Base-by-base conservation (phyloP, 2,888 invertebrate species). In the Carpatolechia fugitivella region DNA sequence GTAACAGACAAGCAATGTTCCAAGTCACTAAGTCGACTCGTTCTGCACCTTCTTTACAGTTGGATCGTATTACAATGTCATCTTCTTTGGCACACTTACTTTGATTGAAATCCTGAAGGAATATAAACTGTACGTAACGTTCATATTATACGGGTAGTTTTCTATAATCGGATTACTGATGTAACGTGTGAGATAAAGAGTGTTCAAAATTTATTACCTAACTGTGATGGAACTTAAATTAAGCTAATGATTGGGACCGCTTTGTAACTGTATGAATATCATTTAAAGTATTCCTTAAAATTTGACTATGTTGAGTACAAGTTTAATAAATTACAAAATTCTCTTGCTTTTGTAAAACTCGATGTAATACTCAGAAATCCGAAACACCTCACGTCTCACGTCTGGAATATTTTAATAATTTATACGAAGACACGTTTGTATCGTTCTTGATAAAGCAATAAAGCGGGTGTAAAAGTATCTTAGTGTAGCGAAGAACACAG, bases 391-490 rank as follows among this genome's bases (percentile, higher is more conserved):
- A 7, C 11, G 8, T 16, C 16, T 41, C 3, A 41, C 40, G 20
- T 44, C 18, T 24, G 24, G 6, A 29, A 29, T 44, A 24, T 38
- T 30, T 47, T 30, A 47, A 47, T 10, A 48, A 31, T 48, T 48
- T 33, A 48, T 48, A 33, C 14, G 48, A 5, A 38, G 14, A 38
- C 11, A 35, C 38, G 38, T 38, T 50, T 29, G 50, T 50, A 38
- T 38, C 50, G 11, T 38, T 29, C 52, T 57, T 71, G 67, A 64
- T 70, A 69, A 69, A 70, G 65, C 63, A 68, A 72, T 69, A 69
- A 66, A 66, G 58, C 54, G 57, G 65, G 58, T 63, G 65, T 69
- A 66, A 79, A 72, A 70, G 60, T 71, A 71, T 72, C 66, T 62
- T 63, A 60, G 61, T 56, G 68, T 52, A 68, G 64, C 65, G 62